phyloP scores from a whole-genome alignment of 1,140 invertebrate species.

The Trichonephila inaurata region DNA sequence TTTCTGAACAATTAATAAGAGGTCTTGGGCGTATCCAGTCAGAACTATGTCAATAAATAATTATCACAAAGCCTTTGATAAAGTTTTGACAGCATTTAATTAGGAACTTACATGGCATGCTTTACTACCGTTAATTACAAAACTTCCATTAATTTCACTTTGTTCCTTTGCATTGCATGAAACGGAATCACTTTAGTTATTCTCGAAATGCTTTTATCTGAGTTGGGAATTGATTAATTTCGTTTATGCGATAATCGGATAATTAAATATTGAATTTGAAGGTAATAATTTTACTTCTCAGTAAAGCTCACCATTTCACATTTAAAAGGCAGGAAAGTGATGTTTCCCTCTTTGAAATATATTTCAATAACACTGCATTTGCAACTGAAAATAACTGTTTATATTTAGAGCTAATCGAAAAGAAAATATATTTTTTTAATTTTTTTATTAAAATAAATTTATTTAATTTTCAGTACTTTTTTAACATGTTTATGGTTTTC shows the following conservation, averaged over 20 bases:
- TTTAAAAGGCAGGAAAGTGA: no score
- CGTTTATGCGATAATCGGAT: neutral
- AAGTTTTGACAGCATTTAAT: constrained; percentile 71
- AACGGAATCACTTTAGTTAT: constrained; percentile 58
- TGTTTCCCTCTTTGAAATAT: no score
- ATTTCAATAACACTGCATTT: no score
- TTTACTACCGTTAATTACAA: constrained; percentile 59
- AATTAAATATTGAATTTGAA: constrained; percentile 39
- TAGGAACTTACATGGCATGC: constrained; percentile 65
- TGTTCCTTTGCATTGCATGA: constrained; percentile 60
- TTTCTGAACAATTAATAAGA: constrained; percentile 52
- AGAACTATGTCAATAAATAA: constrained; percentile 64
- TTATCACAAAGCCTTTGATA: constrained; percentile 53
- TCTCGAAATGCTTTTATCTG: constrained; percentile 52
- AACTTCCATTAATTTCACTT: constrained; percentile 71
- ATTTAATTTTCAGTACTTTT: no score
- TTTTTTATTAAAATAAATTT: no score
- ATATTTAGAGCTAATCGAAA: no score
- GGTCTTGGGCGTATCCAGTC: neutral
- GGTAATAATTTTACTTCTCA: neutral
- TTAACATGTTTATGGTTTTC: no score
- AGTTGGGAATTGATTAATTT: constrained; percentile 55
- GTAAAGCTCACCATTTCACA: no score
- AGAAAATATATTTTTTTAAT: no score
- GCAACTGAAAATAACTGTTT: no score